Base-by-base conservation (phyloP, 1,140 invertebrate genomes). In the Piezodorus guildinii region DNA sequence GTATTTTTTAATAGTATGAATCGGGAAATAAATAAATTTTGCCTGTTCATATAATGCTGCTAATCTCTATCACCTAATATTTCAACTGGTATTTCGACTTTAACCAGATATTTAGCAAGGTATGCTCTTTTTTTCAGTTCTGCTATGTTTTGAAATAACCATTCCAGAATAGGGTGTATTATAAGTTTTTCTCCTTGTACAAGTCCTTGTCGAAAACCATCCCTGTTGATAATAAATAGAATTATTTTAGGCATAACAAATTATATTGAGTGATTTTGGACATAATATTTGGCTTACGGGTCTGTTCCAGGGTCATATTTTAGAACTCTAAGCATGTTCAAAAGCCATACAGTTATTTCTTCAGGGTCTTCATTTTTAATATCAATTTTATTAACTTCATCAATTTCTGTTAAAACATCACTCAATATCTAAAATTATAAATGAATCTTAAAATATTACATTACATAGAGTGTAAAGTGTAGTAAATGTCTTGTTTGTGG, bases 91-190 rank as follows among this genome's bases (percentile, higher is more conserved):
- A 94, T 80, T 63, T 92, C 88, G 8, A 92, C 77, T 75, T 86
- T 87, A 3, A 88, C 81, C 15, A 88, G 74, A 73, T 79, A 89
- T 63, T 79, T 78, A 3, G 88, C 86, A 49, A 94, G 77, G 76
- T 94, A 94, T 1, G 87, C 87, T 64, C 90, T 79, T 71, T 91
- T 89, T 70, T 84, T 84, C 3, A 89, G 80, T 65, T 90, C 82
- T 17, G 85, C 79, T 46, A 84, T 78, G 62, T 85, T 81, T 17
- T 79, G 78, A 10, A 93, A 75, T 8, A 92, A 77, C 89, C 89
- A 94, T 72, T 86, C 81, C 39, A 93, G 71, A 56, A 91, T 86
- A 17, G 86, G 83, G 73, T 91, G 83, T 59, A 92, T 81, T 0
- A 85, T 82, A 67, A 82, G 78, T 46, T 87, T 79, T 66, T 91